Base-by-base conservation (phyloP, 1,140 invertebrate species). In the Chrysomallon squamiferum region DNA sequence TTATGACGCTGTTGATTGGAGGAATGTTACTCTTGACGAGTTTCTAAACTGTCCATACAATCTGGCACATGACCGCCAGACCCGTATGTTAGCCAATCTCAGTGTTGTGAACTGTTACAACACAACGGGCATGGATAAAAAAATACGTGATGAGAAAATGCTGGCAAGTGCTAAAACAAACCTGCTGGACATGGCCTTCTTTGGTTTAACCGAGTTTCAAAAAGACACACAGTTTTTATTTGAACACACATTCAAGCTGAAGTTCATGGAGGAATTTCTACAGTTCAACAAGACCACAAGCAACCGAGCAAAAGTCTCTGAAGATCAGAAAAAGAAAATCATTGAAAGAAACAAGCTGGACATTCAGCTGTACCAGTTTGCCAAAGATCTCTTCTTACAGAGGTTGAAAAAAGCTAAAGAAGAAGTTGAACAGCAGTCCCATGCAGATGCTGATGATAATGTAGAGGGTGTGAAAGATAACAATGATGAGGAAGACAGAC, bases 21-120 rank as follows among this genome's bases (percentile, higher is more conserved):
- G 54, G 70, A 90, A 60, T 70, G 91, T 92, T 27, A 88, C 88
- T 13, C 84, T 97, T 5, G 90, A 93, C 66, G 90, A 97, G 83
- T 99, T 98, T 85, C 91, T 96, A 74, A 87, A 88, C 27, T 99
- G 97, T 84, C 90, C 91, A 9, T 91, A 92, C 78, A 99, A 99
- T 89, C 87, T 99, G 76, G 97, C 96, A 15, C 91, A 91, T 74
- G 99, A 99, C 87, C 89, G 97, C 64, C 96, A 99, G 87, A 98
- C 97, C 0, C 88, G 97, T 74, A 99, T 99, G 97, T 84, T 99
- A 67, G 94, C 96, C 4, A 79, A 86, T 68, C 87, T 99, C 67
- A 93, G 93, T 61, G 88, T 97, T 50, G 92, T 99, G 22, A 95
- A 95, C 59, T 99, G 97, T 86, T 99, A 99, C 87, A 95, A 97